Evolutionary conservation across 2,113 vertebrate species (phyloP), one percentile per base, ranked within the genome.

Genomic region (Varanus komodoensis): DNA sequence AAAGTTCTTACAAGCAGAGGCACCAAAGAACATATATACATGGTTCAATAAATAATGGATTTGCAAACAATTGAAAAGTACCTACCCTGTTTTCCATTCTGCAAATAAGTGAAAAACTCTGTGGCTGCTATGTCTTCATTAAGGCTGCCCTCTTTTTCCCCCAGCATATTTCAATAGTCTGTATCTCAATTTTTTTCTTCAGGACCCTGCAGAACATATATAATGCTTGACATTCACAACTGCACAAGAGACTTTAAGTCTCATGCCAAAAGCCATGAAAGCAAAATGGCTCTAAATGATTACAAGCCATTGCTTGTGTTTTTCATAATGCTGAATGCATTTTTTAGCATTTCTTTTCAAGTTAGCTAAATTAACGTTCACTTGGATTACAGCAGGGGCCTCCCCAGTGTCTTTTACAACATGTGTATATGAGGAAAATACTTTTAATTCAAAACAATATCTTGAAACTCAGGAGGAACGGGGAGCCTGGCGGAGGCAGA

Each of bases 21-120:
- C 68, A 17, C 4, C 87, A 85, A 81, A 61, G 54, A 87, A 8
- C 2, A 25, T 27, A 86, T 32, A 67, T 48, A 34, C n/a, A 86
- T 68, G 84, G 61, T 67, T 71, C 78, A 86, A 93, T 75, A 91
- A 92, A 89, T 85, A 90, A 87, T 84, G 83, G 25, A 90, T 17
- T 8, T 75, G 69, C 1, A 68, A 69, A 89, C 82, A 74, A 27
- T 74, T 54, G 64, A 78, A 48, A 61, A 83, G 68, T 78, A 68
- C 87, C n/a, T 25, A 69, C 34, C 27, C 54, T 84, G 44, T 27
- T 87, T 92, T 81, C 77, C 34, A 86, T 68, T 52, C 8, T 21
- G 25, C 1, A 29, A 90, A n/a, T 52, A 4, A 4, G n/a, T 14
- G 68, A 12, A 67, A 2, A 74, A 8, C 75, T 91, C 85, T 57